These are phyloP conservation scores for Holothuria scabra DNA, from an alignment of 53 echinoderm and acorn worm genomes.

Conservation along the genomic window DNA sequence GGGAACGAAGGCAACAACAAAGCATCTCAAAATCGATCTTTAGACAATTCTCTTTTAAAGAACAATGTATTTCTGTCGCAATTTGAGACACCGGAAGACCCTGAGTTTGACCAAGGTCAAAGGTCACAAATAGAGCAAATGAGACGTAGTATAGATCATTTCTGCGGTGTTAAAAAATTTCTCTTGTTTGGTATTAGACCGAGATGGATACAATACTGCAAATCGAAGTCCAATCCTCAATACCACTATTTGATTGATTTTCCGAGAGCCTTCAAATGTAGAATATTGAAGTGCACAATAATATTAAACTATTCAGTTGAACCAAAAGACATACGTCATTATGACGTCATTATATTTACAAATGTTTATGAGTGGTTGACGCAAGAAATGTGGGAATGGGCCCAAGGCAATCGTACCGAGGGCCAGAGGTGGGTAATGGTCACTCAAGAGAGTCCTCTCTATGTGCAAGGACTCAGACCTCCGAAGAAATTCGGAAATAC, in stretches of 20 bases:
- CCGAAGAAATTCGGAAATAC: slow-evolving; percentile 12
- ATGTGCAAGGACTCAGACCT: slow-evolving; percentile 32
- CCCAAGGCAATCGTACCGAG: slow-evolving; percentile 1
- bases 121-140: too few relatives aligned
- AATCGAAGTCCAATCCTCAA: background rate
- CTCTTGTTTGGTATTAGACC: slow-evolving; percentile 36
- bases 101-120: too few relatives aligned
- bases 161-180: slow-evolving; percentile 36
- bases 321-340: background rate
- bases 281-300: background rate
- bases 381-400: slow-evolving; percentile 32
- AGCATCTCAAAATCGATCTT: too few relatives aligned
- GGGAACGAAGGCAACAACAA: too few relatives aligned
- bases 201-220: slow-evolving; percentile 22
- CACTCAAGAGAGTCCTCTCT: slow-evolving; percentile 43
- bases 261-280: slow-evolving; percentile 5
- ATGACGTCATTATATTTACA: slow-evolving; percentile 34
- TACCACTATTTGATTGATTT: slow-evolving; percentile 1
- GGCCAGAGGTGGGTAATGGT: slow-evolving; percentile 46
- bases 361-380: slow-evolving; percentile 40
- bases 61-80: too few relatives aligned
- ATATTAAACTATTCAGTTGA: slow-evolving; percentile 6
- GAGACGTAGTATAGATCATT: too few relatives aligned
- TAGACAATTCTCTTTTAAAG: too few relatives aligned
- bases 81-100: too few relatives aligned